A percentile compares a stretch with the other conserved stretches of the same genome.
Evolutionary conservation across 2,797 vertebrate species (phyloP).

Genomic region (Tamandua tetradactyla): DNA sequence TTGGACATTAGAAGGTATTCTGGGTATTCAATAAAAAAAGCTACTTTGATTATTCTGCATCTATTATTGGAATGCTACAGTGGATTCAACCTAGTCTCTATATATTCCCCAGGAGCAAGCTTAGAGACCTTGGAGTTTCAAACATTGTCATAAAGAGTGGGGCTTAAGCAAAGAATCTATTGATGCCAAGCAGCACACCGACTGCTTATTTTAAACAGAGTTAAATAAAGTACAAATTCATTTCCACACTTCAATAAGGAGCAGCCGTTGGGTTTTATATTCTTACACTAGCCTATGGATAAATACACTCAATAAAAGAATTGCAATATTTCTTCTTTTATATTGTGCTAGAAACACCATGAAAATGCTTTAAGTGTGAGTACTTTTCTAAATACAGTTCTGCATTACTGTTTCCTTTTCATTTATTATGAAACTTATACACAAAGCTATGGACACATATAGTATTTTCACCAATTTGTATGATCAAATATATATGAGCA

Average conservation of each 20-base stretch:
- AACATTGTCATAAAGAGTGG: slow-evolving; percentile 15
- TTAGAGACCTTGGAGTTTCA: neutral
- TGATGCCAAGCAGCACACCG: neutral
- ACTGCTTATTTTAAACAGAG: neutral
- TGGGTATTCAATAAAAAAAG: neutral
- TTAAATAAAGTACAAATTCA: slow-evolving; percentile 29
- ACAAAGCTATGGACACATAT: neutral
- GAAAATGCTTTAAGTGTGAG: neutral
- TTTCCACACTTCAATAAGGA: neutral
- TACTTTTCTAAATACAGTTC: slow-evolving; percentile 5
- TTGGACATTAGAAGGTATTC: neutral
- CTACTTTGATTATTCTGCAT: slow-evolving; percentile 22
- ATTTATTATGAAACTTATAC: neutral
- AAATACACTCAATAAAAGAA: slow-evolving; percentile 34
- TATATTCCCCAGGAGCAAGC: neutral
- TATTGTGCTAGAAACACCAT: neutral
- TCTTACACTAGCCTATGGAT: neutral
- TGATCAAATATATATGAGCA: slow-evolving; percentile 75
- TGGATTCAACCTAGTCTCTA: neutral
- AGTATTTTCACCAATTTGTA: slow-evolving; percentile 30
- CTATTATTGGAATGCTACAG: neutral
- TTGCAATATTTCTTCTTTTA: neutral
- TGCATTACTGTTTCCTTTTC: neutral
- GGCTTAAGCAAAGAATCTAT: neutral
- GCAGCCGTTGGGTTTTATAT: neutral